Base-by-base conservation (phyloP, 37 sponge, comb jelly and placozoan species). In the Bolinopsis microptera region DNA sequence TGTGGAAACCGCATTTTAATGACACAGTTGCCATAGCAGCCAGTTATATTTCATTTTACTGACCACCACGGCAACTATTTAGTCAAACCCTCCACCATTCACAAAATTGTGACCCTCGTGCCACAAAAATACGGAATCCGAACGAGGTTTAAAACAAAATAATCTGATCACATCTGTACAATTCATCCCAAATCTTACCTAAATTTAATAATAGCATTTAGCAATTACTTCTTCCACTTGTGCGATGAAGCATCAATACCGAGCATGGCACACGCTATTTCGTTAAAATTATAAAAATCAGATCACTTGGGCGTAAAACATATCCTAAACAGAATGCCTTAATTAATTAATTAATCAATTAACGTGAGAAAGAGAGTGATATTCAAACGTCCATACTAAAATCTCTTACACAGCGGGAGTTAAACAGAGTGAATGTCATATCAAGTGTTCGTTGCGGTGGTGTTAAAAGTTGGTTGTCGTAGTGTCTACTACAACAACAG, bases 161-260 rank as follows among this genome's bases (percentile, higher is more conserved):
- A 77, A 77, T 77, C 80, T 77, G 80, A 77, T 77, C 28, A 33
- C 27, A 77, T 77, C 27, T 77, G 80, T 77, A 77, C 80, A 77
- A 77, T 77, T 77, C 80, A 77, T 77, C 80, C 80, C 80, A 77
- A 77, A 77, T 48, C 61, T 48, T 48, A 48, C 61, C 61, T 48
- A 48, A 48, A 48, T 48, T 48, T 48, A 48, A 48, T 48, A 48
- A 48, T 48, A 48, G 61, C 61, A 48, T 13, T 48, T 48, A 48
- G 61, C 61, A 48, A 5, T 48, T 48, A 18, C 61, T 13, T 48
- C 61, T 48, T 48, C 13, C 61, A 13, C 61, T 48, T 18, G 61
- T 48, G 61, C 61, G 13, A 18, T 18, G 5, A 48, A 48, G 5
- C 61, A 48, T 48, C 61, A 48, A 18, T 48, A 5, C 5, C 61